Base-by-base conservation (phyloP, 2,888 invertebrate species). In the Standfussiana lucernea region DNA sequence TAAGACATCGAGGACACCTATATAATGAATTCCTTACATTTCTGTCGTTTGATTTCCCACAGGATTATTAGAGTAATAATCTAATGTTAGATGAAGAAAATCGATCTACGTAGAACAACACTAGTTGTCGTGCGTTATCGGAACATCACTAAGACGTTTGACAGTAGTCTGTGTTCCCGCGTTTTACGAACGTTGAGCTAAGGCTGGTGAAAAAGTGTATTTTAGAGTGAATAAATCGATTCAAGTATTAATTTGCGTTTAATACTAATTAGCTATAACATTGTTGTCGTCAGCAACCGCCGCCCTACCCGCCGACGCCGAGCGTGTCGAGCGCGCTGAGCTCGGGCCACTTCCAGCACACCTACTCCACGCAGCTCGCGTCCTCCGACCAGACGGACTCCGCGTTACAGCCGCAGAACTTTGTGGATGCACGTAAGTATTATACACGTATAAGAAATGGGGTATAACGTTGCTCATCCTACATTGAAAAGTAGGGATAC, bases 241-340 rank as follows among this genome's bases (percentile, higher is more conserved):
- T n/a, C n/a, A n/a, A n/a, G n/a, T n/a, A n/a, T n/a, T n/a, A n/a
- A n/a, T n/a, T n/a, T n/a, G n/a, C n/a, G n/a, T n/a, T n/a, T n/a
- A n/a, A n/a, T n/a, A n/a, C n/a, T n/a, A n/a, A 61, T 21, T 1
- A 35, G 4, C 5, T 32, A 10, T 21, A 5, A 11, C 13, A 4
- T 67, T 32, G 7, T 59, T 53, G n/a, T 24, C 42, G 73, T 0
- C 77, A 91, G 91, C 92, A 92, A 75, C 92, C 91, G 53, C 92
- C 96, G n/a, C 96, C 96, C 47, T 96, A 96, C 93, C 96, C 96
- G 78, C 94, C 96, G 6, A 96, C 96, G 87, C 96, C 96, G 89
- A 94, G 93, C 90, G 96, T 96, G 86, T 89, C 95, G 74, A 91
- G 92, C 82, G 91, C 94, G 72, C 88, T 91, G 45, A 91, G 90